Evolutionary conservation across 1,140 invertebrate genomes (phyloP), one percentile per base, ranked within the genome.

Genomic region (Nomia melanderi): DNA sequence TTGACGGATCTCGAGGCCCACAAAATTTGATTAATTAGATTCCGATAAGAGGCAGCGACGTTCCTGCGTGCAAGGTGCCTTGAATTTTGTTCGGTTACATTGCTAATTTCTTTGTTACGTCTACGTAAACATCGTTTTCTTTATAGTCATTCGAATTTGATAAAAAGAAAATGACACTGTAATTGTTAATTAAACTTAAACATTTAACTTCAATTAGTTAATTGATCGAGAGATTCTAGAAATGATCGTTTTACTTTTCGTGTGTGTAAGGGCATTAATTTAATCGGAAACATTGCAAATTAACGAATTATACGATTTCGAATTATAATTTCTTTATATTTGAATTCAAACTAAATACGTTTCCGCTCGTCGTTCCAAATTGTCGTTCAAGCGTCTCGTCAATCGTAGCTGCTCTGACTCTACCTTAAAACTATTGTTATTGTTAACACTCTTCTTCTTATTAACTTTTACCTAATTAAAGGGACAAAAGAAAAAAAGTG

Each of bases 381-480:
- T 87, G 89, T 91, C 89, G 87, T 88, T 90, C 89, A 86, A 89
- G 89, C 88, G 84, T 87, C 85, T 90, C 88, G 87, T 88, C 88
- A 87, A 88, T 87, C 88, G 90, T 91, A 90, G 90, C 87, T 87
- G 84, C 89, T 87, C 83, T 87, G 87, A 87, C 87, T 88, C 83
- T 90, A 87, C 84, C 88, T 89, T 88, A 82, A 87, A 84, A 82
- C 88, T 86, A 89, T 89, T 91, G 88, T 90, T 91, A 91, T 88
- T 91, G 90, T 91, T 91, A 89, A 90, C 86, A 84, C 84, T 90
- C 87, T 87, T 89, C 84, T 88, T 90, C 88, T 89, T 90, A 90
- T 90, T 86, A 83, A 90, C 85, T 89, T 89, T 91, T 89, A 86
- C 84, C 86, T 39, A 39, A 88, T 89, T 88, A 86, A 87, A 74